Conservation (phyloP, 2,888 invertebrate species). For the Cheilosia impressa region DNA sequence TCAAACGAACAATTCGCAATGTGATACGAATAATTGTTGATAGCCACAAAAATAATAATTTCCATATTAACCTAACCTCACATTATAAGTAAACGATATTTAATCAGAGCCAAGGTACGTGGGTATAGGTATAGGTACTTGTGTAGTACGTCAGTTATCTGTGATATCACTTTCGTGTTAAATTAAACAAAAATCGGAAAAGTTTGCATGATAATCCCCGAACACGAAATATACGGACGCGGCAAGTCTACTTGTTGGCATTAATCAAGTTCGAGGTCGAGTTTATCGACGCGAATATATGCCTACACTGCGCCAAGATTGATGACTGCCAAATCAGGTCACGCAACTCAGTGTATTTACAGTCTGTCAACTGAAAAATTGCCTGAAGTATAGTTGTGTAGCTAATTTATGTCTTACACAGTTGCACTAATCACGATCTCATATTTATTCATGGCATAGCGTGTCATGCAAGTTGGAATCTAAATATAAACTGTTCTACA, state of each 20-base stretch:
- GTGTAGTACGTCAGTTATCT: background rate
- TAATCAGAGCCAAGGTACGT: background rate
- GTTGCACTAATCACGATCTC: background rate
- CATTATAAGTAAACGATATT: constrained; percentile 22
- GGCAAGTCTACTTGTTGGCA: constrained; percentile 12
- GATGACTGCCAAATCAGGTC: constrained; percentile 11
- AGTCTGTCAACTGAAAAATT: constrained; percentile 16
- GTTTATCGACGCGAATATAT: constrained; percentile 7
- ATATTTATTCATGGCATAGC: constrained; percentile 14
- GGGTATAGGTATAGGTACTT: background rate
- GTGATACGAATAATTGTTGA: constrained; percentile 8
- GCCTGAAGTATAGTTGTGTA: background rate
- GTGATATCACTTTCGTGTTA: constrained; percentile 10
- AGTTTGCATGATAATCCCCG: background rate
- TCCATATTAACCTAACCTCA: constrained; percentile 25
- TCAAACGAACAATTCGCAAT: background rate
- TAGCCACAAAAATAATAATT: constrained; percentile 11
- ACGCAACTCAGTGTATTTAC: constrained; percentile 19
- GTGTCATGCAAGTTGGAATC: constrained; percentile 16
- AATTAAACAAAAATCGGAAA: background rate
- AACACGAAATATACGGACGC: constrained; percentile 7
- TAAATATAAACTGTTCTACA: constrained; percentile 18
- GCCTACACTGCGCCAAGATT: background rate
- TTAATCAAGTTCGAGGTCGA: constrained; percentile 58
- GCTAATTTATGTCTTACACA: background rate